These are phyloP conservation scores for Erpetoichthys calabaricus DNA, from an alignment of 2,797 vertebrate genomes.

Conservation along the genomic window DNA sequence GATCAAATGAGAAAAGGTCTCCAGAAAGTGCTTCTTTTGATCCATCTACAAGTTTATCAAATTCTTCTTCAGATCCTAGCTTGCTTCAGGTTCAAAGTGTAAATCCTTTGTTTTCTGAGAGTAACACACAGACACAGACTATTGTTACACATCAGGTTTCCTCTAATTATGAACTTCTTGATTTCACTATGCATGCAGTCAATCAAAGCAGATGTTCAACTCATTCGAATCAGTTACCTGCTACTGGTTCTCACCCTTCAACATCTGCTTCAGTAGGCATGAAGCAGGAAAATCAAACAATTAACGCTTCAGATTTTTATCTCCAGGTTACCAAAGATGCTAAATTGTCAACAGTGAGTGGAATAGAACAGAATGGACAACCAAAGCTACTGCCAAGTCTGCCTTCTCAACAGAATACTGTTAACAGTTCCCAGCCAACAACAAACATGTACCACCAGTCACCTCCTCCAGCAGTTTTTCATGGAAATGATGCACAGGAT, in stretches of 20 bases:
- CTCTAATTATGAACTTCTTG: conserved; percentile 57
- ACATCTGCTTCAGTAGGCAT: conserved; percentile 21
- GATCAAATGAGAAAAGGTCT: conserved; percentile 17
- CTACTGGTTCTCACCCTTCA: conserved; percentile 35
- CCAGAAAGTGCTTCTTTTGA: conserved; percentile 32
- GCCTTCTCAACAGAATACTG: conserved; percentile 22
- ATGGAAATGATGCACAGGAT: conserved; percentile 25
- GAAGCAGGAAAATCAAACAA: conserved; percentile 22
- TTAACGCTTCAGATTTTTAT: conserved; percentile 67
- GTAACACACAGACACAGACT: conserved; percentile 32
- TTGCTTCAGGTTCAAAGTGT: conserved; percentile 30
- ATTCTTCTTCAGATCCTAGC: conserved; percentile 32
- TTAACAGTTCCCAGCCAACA: conserved; percentile 18
- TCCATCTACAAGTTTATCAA: conserved; percentile 28
- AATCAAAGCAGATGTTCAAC: conserved; percentile 35
- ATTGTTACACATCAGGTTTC: conserved; percentile 22
- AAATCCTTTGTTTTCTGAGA: conserved; percentile 24
- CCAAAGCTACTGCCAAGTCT: conserved; percentile 23
- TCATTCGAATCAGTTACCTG: conserved; percentile 20
- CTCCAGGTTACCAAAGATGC: conserved; percentile 82
- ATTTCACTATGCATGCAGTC: conserved; percentile 62
- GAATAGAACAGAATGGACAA: conserved; percentile 28
- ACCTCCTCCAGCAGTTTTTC: conserved; percentile 20
- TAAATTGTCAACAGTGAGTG: conserved; percentile 41
- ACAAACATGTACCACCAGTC: conserved; percentile 22